Evolutionary conservation across 2,888 invertebrate genomes (phyloP).

Genomic region (Chaetoderma sp.): DNA sequence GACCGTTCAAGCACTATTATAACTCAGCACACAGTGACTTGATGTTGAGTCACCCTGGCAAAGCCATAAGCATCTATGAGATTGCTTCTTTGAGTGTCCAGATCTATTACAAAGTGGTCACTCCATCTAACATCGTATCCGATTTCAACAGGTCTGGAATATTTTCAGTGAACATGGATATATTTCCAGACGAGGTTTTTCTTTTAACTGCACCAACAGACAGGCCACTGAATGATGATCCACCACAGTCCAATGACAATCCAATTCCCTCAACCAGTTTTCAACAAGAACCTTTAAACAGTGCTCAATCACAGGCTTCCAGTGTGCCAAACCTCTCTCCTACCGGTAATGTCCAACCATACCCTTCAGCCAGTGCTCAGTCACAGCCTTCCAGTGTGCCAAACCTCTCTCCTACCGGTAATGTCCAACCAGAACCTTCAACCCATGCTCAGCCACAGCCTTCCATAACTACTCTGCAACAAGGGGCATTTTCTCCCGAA

Average conservation of each 20-base stretch:
- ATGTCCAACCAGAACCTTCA: background rate
- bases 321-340: no score
- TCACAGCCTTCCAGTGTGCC: no score
- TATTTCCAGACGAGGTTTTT: slow-evolving; percentile 1
- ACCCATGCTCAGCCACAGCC: background rate
- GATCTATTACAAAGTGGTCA: background rate
- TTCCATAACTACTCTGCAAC: no score
- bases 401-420: no score
- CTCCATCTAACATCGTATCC: background rate
- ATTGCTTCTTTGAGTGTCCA: background rate
- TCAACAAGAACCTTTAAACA: background rate
- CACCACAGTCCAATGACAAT: background rate
- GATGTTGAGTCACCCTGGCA: slow-evolving; percentile 3
- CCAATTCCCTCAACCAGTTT: background rate
- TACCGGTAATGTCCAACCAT: background rate
- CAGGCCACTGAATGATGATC: background rate
- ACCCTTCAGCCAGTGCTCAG: background rate
- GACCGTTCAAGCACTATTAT: background rate
- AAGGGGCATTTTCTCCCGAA: background rate
- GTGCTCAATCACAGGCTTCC: background rate
- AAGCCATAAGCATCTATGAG: background rate
- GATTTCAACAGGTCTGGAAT: background rate
- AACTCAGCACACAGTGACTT: background rate
- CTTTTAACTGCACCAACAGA: background rate
- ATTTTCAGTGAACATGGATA: background rate